A percentile compares a stretch with the other conserved stretches of the same genome.
Evolutionary conservation across 2,888 invertebrate genomes (phyloP).

Genomic region (Baronia brevicornis): DNA sequence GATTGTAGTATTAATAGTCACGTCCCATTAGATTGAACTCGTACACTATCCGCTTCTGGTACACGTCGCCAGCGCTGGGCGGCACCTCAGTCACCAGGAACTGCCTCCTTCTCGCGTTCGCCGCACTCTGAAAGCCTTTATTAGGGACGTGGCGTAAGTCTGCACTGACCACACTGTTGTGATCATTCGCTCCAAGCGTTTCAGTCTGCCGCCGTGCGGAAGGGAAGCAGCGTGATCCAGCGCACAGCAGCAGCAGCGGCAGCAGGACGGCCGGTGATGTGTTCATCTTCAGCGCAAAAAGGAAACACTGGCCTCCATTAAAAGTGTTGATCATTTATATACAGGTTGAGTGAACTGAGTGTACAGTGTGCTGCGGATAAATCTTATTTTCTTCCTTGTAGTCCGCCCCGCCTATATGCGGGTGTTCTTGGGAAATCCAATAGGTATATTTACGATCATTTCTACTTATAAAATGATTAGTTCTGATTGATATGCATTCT

Average conservation of each 20-base stretch:
- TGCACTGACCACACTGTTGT: not conserved
- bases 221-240: slow-evolving; percentile 4
- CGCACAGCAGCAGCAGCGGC: slow-evolving; percentile 14
- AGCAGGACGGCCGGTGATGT: slow-evolving; percentile 13
- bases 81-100: slow-evolving; percentile 18
- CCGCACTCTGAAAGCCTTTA: not conserved
- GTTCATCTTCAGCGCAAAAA: slow-evolving; percentile 18
- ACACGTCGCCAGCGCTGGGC: slow-evolving; percentile 1
- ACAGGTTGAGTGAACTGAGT: slow-evolving; percentile 16
- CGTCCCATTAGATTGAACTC: slow-evolving; percentile 21
- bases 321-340: slow-evolving; percentile 23
- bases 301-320: slow-evolving; percentile 23
- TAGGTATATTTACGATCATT: not conserved
- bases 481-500: no score
- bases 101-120: slow-evolving; percentile 11
- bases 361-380: slow-evolving; percentile 13
- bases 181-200: not conserved
- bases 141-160: not conserved
- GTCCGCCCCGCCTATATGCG: not conserved
- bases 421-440: slow-evolving; percentile 1
- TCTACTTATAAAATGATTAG: no score
- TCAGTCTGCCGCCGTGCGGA: not conserved
- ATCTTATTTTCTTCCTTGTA: slow-evolving; percentile 5
- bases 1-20: no score
- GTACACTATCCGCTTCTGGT: slow-evolving; percentile 16